Percentiles rank a stretch among this genome's conserved stretches.
phyloP scores from a whole-genome alignment of 30 jellyfish, hydroid and myxozoan genomes.

The Cassiopea xamachana region DNA sequence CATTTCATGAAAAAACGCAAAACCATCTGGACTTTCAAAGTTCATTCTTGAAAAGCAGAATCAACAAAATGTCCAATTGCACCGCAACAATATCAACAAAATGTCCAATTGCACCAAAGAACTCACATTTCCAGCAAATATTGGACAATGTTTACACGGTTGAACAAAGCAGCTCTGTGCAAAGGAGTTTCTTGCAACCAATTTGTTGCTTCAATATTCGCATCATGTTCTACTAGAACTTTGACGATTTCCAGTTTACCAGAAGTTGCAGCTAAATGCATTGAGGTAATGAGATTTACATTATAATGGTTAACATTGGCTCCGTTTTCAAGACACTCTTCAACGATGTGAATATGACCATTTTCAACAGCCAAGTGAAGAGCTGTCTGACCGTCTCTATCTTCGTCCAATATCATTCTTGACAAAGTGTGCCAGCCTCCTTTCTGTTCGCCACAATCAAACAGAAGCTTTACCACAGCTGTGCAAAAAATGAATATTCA shows the following conservation, averaged over 20 bases:
- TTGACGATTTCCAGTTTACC: constrained; percentile 90
- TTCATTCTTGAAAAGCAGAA: too few relatives aligned
- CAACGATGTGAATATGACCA: constrained; percentile 91
- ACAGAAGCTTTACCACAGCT: constrained; percentile 83
- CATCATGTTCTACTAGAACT: constrained; percentile 87
- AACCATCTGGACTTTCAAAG: too few relatives aligned
- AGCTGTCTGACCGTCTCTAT: constrained; percentile 98
- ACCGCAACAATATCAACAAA: background rate
- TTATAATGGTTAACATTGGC: constrained; percentile 92
- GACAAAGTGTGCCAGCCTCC: constrained; percentile 97
- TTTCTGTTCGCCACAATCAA: constrained; percentile 83
- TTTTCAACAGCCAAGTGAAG: constrained; percentile 95
- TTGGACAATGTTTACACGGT: constrained; percentile 79
- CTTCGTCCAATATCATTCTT: constrained; percentile 91
- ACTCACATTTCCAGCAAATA: constrained; percentile 83
- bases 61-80: too few relatives aligned
- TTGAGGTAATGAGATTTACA: constrained; percentile 82
- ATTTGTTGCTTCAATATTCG: constrained; percentile 94
- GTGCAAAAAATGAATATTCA: background rate
- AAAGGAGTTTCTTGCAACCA: constrained; percentile 96
- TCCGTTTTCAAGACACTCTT: constrained; percentile 85
- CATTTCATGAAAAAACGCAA: too few relatives aligned
- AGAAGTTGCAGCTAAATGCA: constrained; percentile 97
- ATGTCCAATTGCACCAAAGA: background rate
- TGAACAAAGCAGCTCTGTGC: constrained; percentile 97